Percentiles rank a stretch among this genome's conserved stretches.
These are phyloP conservation scores for Cheilosia variabilis DNA, from an alignment of 2,888 invertebrate species.

Conservation along the genomic window DNA sequence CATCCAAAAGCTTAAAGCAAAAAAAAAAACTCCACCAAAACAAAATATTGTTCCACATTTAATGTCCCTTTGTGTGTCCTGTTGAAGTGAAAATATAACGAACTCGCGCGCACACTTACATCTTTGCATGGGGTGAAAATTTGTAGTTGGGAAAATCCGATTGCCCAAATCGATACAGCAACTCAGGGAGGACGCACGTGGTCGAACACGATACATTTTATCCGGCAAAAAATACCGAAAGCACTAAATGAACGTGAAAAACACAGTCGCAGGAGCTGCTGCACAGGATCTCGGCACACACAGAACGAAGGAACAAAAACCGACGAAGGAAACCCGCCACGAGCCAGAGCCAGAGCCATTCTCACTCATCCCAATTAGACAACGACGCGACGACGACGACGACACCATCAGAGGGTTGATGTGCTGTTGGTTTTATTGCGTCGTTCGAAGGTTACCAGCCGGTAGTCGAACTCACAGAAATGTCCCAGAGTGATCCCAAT, in stretches of 20 bases:
- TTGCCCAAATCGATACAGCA: constrained; percentile 55
- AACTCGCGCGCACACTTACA: constrained; percentile 37
- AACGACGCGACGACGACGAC: no score
- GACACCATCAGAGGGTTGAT: constrained; percentile 61
- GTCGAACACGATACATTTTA: constrained; percentile 68
- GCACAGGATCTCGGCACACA: constrained; percentile 55
- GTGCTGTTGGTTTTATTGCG: constrained; percentile 73
- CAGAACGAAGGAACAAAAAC: constrained; percentile 30
- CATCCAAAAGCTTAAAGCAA: not conserved
- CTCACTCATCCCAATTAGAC: constrained; percentile 60
- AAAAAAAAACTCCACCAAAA: constrained; percentile 24
- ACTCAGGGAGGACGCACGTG: constrained; percentile 62
- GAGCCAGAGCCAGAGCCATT: constrained; percentile 23
- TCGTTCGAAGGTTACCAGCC: constrained; percentile 71
- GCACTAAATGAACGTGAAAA: constrained; percentile 57
- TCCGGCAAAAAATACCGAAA: constrained; percentile 41
- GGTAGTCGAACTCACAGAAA: constrained; percentile 71
- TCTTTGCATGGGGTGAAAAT: constrained; percentile 49
- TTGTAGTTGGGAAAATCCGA: constrained; percentile 40
- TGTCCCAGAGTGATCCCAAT: constrained; percentile 68
- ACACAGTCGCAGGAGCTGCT: constrained; percentile 60
- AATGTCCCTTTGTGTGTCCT: constrained; percentile 50
- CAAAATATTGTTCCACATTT: constrained; percentile 63
- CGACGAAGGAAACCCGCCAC: constrained; percentile 47
- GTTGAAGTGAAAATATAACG: constrained; percentile 24